Base-by-base conservation (phyloP, 2,888 invertebrate genomes). In the Dioctria linearis region DNA sequence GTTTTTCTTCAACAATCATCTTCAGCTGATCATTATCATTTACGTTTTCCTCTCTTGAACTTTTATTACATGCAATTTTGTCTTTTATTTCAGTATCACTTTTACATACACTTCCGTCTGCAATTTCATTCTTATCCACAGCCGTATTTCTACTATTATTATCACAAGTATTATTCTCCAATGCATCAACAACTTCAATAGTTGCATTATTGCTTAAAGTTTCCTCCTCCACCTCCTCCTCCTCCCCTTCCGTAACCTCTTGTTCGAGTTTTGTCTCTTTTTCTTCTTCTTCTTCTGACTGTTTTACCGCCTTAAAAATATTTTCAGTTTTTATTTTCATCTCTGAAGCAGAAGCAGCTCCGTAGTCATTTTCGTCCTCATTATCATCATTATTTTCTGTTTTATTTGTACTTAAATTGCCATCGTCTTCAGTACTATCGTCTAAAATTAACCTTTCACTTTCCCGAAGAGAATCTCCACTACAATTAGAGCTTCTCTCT, bases 371-470 rank as follows among this genome's bases (percentile, higher is more conserved):
- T 25, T 25, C 25, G 25, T 25, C 25, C 25, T 25, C 25, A 25
- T 25, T 25, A 13, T 80, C 49, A 25, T 9, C 39, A 40, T 63
- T 40, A 37, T 8, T 5, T 51, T 51, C 57, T 39, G 4, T 13
- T 71, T 80, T 51, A 13, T 40, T 63, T 5, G 54, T 42, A 13
- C 25, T 5, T 13, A 6, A 25, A 49, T 40, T 73, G 4, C 43
- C 46, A 39, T 82, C 82, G 3, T 82, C 82, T 69, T 82, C 80
- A 5, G 78, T 82, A 42, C 82, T 82, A 8, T 82, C 80, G 11
- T 82, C 80, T 8, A 82, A 39, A 5, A 79, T 54, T 39, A 82
- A 43, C 5, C 75, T 11, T 79, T 82, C 82, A 13, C 79, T 46
- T 37, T 80, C 80, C 13, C 80, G 79, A n/a, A 82, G 57, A 5